Evolutionary conservation across 2,888 invertebrate genomes (phyloP), one percentile per base, ranked within the genome.

Genomic region (Tetranychus piercei): DNA sequence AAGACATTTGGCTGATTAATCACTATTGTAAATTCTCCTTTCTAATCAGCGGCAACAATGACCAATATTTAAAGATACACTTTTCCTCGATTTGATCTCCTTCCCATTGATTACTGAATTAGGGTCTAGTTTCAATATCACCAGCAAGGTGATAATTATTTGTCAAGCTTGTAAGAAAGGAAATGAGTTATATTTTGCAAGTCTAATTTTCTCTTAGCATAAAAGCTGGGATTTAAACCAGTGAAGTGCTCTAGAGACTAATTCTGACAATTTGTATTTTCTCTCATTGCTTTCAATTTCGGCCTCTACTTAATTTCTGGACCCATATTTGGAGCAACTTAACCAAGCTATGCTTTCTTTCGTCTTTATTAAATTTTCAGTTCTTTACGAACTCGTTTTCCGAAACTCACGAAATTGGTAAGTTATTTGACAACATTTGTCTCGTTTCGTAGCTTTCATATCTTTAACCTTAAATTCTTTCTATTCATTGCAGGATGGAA

Each of bases 311-410:
- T 55, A 15, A 15, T 55, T 15, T 55, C 15, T 9, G 55, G n/a
- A 23, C 34, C 22, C 71, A n/a, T 15, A 43, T 22, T 34, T 44
- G 71, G 71, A 23, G 23, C 67, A 67, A 67, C n/a, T 44, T 22
- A 22, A 71, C 20, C 20, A 71, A 43, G n/a, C 3, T 55, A 9
- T 55, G 1, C 55, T 55, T 55, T 55, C 55, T 55, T 15, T 55
- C 15, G 9, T 55, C 55, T 15, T 55, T 15, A 20, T 71, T 84
- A 85, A 86, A 82, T 86, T 87, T 87, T 85, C 90, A 94, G 94
- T 84, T 92, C 91, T 83, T 87, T 94, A 81, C 88, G 92, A 84
- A 90, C 89, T 83, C 87, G 88, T 82, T 93, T 94, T 80, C 92
- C 93, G 74, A 92, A 91, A 84, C 86, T 94, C 79, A 80, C 87